Evolutionary conservation across 2,888 invertebrate species (phyloP), one percentile per base, ranked within the genome.

Genomic region (Limnephilus lunatus): DNA sequence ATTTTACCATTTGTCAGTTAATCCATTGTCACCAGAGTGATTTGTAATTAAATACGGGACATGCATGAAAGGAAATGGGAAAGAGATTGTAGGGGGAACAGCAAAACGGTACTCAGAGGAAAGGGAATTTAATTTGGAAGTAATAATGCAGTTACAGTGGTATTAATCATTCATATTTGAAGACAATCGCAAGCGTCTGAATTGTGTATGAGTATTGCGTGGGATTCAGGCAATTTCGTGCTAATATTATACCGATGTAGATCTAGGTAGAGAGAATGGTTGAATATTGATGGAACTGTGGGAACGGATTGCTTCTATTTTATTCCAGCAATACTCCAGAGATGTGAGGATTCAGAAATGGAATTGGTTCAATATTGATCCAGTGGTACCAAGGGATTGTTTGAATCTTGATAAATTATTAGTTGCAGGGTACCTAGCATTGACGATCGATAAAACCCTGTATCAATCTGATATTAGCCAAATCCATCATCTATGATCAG

Each of bases 1-100:
- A 83, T 83, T 39, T 25, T 68, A 68, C 68, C 68, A 68, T 68
- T 68, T n/a, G 35, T 25, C 83, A 83, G 31, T 32, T 83, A 83
- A 83, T 83, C 83, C 83, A 83, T 83, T 83, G 83, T 83, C 35
- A 83, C 39, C 35, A 19, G 83, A 83, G 32, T 32, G 83, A 83
- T 83, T 32, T 39, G 83, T 83, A 83, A 83, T 83, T 83, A 83
- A 83, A 83, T 83, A 83, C 82, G 83, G 19, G 83, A 83, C 83
- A 83, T 39, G 39, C n/a, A 68, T n/a, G 68, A 68, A 68, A 68
- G 68, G 25, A 25, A 25, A 25, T n/a, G 68, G 9, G 25, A n/a
- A 68, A 25, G 25, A n/a, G 68, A 68, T 68, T n/a, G 53, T 15
- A 7, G 14, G 7, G 53, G 53, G 7, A 53, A 15, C 53, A 19